These are phyloP conservation scores for Drosophila burlai DNA, from an alignment of 1,140 invertebrate genomes.

Conservation along the genomic window DNA sequence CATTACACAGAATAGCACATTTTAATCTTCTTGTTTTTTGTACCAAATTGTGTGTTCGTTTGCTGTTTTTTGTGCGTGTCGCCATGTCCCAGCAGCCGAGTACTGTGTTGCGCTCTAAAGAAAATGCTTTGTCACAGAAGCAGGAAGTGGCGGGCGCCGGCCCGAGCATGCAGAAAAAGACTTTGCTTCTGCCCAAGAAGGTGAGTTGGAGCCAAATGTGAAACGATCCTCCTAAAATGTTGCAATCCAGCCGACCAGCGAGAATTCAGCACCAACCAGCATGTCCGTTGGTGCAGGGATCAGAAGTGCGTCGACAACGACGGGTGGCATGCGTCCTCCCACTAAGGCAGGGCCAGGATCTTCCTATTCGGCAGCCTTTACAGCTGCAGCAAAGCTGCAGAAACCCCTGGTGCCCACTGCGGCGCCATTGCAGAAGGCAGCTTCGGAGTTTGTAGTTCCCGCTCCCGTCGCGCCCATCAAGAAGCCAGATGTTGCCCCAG, in stretches of 20 bases:
- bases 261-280: constrained; percentile 40
- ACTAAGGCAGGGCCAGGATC: constrained; percentile 8
- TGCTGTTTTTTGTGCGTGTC: constrained; percentile 24
- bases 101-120: constrained; percentile 60
- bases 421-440: constrained; percentile 9
- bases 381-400: constrained; percentile 3
- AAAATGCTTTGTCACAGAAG: constrained; percentile 49
- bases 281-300: not conserved
- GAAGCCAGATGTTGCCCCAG: constrained; percentile 5
- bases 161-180: constrained; percentile 55
- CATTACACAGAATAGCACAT: constrained; percentile 19
- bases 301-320: not conserved
- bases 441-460: constrained; percentile 30
- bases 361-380: not conserved
- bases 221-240: not conserved
- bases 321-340: constrained; percentile 1
- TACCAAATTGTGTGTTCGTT: constrained; percentile 13
- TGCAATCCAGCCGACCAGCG: constrained; percentile 33
- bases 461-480: constrained; percentile 14
- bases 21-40: constrained; percentile 10
- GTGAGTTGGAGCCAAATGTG: constrained; percentile 10
- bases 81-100: constrained; percentile 63
- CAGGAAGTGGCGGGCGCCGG: constrained; percentile 18
- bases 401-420: constrained; percentile 24
- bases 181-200: constrained; percentile 56